These are phyloP conservation scores for Patella caerulea DNA, from an alignment of 2,888 invertebrate species.

Conservation along the genomic window DNA sequence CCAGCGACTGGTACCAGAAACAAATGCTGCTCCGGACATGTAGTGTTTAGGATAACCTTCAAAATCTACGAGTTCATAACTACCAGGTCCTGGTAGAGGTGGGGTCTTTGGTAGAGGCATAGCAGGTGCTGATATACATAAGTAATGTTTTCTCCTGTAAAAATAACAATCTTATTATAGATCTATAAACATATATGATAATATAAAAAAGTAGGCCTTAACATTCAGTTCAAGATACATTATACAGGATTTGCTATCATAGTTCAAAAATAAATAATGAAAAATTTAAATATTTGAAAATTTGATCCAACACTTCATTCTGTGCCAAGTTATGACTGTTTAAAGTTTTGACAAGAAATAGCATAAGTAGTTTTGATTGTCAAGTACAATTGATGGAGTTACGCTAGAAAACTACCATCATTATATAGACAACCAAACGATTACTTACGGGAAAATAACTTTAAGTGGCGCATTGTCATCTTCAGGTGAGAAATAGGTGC, in stretches of 20 bases:
- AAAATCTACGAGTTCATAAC: conserved; percentile 66
- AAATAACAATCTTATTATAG: neutral
- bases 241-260: neutral
- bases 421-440: neutral
- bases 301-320: too few relatives aligned
- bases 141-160: conserved; percentile 69
- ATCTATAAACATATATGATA: neutral
- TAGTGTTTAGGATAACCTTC: conserved; percentile 67
- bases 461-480: conserved; percentile 43
- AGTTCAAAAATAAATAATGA: neutral
- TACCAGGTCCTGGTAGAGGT: conserved; percentile 67
- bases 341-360: too few relatives aligned
- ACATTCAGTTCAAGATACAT: neutral
- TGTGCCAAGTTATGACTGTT: too few relatives aligned
- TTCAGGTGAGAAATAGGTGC: conserved; percentile 62
- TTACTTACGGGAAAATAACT: conserved; percentile 66
- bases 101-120: conserved; percentile 67
- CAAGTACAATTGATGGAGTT: too few relatives aligned
- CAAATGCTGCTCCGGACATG: conserved; percentile 70
- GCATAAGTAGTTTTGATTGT: too few relatives aligned
- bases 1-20: conserved; percentile 70
- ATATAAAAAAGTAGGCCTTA: conserved; percentile 16
- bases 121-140: conserved; percentile 71
- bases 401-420: neutral
- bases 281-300: neutral